These are phyloP conservation scores for Procambarus virginalis DNA, from an alignment of 1,140 invertebrate species.

Conservation along the genomic window DNA sequence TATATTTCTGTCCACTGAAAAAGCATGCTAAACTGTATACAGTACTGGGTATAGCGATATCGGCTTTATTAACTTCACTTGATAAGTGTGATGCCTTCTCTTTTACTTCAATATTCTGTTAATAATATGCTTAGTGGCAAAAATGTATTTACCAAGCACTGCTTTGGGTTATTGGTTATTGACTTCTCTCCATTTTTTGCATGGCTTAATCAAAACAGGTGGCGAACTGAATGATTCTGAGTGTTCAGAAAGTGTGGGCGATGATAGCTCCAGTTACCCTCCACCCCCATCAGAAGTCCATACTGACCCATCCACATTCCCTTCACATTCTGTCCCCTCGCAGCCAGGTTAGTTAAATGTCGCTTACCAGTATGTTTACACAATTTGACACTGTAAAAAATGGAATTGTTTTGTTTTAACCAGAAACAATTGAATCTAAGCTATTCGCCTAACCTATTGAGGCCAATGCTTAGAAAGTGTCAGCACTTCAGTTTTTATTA, in stretches of 20 bases:
- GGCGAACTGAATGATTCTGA: slow-evolving; percentile 41
- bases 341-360: background rate
- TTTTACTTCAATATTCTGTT: background rate
- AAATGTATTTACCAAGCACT: background rate
- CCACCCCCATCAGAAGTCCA: background rate
- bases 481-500: no score
- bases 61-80: no score
- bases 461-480: no score
- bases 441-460: no score
- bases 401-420: background rate
- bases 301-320: background rate
- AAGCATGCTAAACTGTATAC: no score
- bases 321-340: background rate
- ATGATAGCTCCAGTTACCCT: slow-evolving; percentile 30
- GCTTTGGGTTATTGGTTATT: background rate
- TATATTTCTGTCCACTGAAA: no score
- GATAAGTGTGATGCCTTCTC: background rate
- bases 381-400: no score
- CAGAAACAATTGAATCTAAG: no score
- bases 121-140: background rate
- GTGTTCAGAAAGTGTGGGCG: slow-evolving; percentile 40
- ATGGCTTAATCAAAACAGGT: slow-evolving; percentile 1
- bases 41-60: no score
- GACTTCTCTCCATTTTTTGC: background rate
- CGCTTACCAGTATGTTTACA: background rate